A percentile compares a stretch with the other conserved stretches of the same genome.
phyloP scores from a whole-genome alignment of 2,113 vertebrate species.

The Sceloporus undulatus region DNA sequence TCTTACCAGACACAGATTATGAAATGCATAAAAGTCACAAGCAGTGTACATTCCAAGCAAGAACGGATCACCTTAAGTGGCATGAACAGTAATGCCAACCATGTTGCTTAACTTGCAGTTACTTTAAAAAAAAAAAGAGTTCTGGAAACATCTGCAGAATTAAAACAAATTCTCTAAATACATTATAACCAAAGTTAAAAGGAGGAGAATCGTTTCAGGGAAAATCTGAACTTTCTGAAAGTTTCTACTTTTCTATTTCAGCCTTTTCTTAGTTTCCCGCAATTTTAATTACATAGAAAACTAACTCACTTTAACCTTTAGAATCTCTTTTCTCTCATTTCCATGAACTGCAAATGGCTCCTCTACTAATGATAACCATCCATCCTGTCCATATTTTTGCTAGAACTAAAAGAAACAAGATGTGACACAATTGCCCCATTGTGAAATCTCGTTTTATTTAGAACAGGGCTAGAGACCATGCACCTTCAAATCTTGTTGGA shows the following conservation, averaged over 20 bases:
- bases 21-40: neutral
- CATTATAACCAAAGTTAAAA: neutral
- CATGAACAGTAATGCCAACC: conserved; percentile 6
- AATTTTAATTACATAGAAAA: neutral
- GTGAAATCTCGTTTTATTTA: neutral
- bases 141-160: neutral
- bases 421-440: too few relatives aligned
- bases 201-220: neutral
- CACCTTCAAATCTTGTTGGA: neutral
- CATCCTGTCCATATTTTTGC: neutral
- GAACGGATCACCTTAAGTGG: neutral
- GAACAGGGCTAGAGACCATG: neutral
- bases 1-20: neutral
- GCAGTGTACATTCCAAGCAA: neutral
- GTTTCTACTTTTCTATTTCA: neutral
- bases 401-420: neutral
- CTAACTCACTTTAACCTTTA: neutral
- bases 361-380: neutral
- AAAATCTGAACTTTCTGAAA: neutral
- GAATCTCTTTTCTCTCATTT: neutral
- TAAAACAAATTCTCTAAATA: conserved; percentile 5
- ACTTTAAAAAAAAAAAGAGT: neutral
- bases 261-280: neutral
- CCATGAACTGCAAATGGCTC: neutral
- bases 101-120: conserved; percentile 10